phyloP scores from a whole-genome alignment of 2,888 invertebrate species.

The Megamerina dolium region DNA sequence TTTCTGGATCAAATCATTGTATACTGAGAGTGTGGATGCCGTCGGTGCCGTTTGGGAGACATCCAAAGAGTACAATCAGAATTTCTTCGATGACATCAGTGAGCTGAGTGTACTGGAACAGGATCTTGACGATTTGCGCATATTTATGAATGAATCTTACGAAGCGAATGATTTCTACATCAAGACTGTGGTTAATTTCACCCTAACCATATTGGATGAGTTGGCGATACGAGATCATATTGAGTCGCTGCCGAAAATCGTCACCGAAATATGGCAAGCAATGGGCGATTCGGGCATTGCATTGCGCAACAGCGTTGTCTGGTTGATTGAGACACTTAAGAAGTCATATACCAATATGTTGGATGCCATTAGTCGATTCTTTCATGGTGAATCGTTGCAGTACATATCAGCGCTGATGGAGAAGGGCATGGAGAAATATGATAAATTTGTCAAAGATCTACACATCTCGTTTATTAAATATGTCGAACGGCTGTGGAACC shows the following conservation, averaged over 20 bases:
- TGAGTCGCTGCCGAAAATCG: conserved; percentile 70
- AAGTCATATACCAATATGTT: conserved; percentile 64
- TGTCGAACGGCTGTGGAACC: conserved; percentile 69
- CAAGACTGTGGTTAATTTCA: conserved; percentile 67
- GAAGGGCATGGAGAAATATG: conserved; percentile 67
- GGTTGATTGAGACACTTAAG: conserved; percentile 63
- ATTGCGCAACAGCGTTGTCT: conserved; percentile 67
- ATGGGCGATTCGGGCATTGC: conserved; percentile 81
- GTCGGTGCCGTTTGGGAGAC: conserved; percentile 68
- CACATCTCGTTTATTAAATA: conserved; percentile 64
- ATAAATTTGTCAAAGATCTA: conserved; percentile 69
- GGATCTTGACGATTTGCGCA: conserved; percentile 56
- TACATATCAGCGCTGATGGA: conserved; percentile 64
- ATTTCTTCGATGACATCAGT: conserved; percentile 65
- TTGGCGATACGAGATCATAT: conserved; percentile 71
- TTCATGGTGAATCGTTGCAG: conserved; percentile 71
- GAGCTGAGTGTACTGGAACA: conserved; percentile 62
- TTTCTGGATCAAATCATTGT: conserved; percentile 62
- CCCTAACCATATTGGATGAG: conserved; percentile 67
- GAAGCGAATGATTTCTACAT: conserved; percentile 78
- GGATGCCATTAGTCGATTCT: conserved; percentile 61
- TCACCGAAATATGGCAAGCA: conserved; percentile 77
- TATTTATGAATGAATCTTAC: conserved; percentile 70
- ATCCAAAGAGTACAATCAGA: conserved; percentile 62
- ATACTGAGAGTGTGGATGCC: conserved; percentile 64